Base-by-base conservation (phyloP, 2,888 invertebrate genomes). In the Theretra japonica region DNA sequence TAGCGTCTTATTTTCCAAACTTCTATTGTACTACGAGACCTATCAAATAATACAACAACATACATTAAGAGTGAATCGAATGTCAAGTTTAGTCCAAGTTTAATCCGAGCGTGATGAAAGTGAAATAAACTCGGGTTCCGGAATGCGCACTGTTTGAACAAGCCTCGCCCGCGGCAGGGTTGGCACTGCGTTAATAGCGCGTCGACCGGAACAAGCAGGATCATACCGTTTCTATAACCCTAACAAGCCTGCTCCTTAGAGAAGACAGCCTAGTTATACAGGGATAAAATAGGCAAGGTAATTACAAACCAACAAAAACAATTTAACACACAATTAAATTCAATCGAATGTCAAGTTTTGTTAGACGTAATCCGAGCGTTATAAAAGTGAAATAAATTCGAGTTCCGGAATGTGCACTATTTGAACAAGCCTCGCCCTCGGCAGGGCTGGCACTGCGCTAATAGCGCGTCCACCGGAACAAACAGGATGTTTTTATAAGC, bases 351-450 rank as follows among this genome's bases (percentile, higher is more conserved):
- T 76, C 72, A 75, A 75, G 48, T 48, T 57, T 21, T 73, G 77
- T 77, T 76, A 76, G 77, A 82, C 85, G 86, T 86, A 86, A 88
- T 88, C 89, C 84, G 79, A 74, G 78, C 79, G 80, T 82, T 84
- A 84, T 83, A 86, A 77, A 85, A 85, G 78, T 80, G 86, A 88
- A 90, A 90, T 86, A 90, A 89, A 89, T 85, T 79, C 74, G 78
- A 78, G 72, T 76, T 81, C 83, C 79, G 79, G 74, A 72, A 76
- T 77, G 76, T 73, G 58, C 48, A 74, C 75, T 82, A 82, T 83
- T 82, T 83, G 80, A 81, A 80, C 79, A 79, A 77, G 73, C 76
- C 77, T 28, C 59, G 50, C 60, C 70, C 25, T 15, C 48, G 8
- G 21, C 11, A 57, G 70, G 70, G 70, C 15, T 70, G 70, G 21